These are phyloP conservation scores for Brotogeris chrysoptera DNA, from an alignment of 2,797 vertebrate species.

Conservation along the genomic window DNA sequence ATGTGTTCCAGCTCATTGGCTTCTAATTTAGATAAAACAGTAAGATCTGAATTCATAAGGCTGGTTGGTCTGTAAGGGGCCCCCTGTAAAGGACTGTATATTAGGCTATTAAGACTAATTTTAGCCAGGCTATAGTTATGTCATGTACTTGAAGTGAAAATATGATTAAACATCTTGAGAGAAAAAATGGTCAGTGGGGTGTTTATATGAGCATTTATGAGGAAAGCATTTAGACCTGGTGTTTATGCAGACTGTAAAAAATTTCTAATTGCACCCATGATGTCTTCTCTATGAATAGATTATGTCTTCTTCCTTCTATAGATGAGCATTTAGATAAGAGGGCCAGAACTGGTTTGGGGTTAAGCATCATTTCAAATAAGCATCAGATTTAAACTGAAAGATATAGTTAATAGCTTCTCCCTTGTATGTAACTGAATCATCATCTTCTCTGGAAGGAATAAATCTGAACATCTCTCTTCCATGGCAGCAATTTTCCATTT, in stretches of 20 bases:
- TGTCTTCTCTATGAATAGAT: constrained; percentile 30
- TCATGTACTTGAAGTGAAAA: constrained; percentile 34
- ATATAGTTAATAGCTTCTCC: constrained; percentile 44
- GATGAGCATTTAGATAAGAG: constrained; percentile 35
- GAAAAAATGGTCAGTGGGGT: constrained; percentile 1
- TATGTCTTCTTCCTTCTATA: constrained; percentile 16
- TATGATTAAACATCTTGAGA: background rate
- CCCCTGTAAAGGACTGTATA: background rate
- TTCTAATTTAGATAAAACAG: constrained; percentile 55
- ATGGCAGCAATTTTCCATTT: constrained; percentile 50
- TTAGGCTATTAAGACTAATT: constrained; percentile 34
- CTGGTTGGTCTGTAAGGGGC: background rate
- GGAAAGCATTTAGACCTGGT: constrained; percentile 6
- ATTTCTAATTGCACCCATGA: constrained; percentile 17
- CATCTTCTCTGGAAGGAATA: constrained; percentile 30
- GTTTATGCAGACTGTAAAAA: constrained; percentile 12
- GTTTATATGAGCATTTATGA: background rate
- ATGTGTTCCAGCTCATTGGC: constrained; percentile 45
- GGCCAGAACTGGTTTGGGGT: background rate
- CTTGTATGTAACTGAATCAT: constrained; percentile 37
- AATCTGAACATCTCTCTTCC: constrained; percentile 30
- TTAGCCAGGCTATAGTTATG: background rate
- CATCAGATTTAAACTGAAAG: constrained; percentile 37
- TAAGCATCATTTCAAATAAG: constrained; percentile 35
- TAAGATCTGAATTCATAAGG: constrained; percentile 38